Conservation (phyloP, 2,888 invertebrate genomes). For the Abrostola tripartita region DNA sequence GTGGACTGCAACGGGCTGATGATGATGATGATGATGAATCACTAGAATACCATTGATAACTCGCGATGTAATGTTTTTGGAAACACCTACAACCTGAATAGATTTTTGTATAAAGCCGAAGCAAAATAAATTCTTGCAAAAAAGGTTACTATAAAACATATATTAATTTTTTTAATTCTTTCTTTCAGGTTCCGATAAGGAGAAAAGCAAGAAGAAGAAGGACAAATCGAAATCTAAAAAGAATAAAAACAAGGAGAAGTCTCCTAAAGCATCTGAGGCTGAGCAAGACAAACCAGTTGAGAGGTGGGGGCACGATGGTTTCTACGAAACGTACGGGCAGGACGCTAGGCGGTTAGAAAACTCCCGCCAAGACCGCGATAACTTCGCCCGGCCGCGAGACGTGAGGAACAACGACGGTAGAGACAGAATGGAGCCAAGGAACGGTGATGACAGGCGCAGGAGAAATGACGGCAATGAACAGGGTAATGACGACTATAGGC, state of each 20-base stretch:
- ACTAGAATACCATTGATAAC: too few relatives aligned
- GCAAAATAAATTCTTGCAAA: too few relatives aligned
- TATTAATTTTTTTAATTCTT: slow-evolving; percentile 1
- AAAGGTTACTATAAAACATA: too few relatives aligned
- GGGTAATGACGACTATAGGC: slow-evolving; percentile 34
- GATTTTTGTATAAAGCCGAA: too few relatives aligned
- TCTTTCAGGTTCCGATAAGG: slow-evolving; percentile 65
- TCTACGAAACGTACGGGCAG: slow-evolving; percentile 81
- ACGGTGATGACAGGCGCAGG: slow-evolving; percentile 40
- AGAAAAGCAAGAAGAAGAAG: slow-evolving; percentile 68
- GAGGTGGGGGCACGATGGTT: slow-evolving; percentile 84
- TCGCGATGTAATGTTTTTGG: too few relatives aligned
- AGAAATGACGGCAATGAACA: slow-evolving; percentile 42
- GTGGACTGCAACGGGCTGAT: too few relatives aligned
- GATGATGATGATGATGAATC: too few relatives aligned
- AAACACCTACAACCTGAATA: too few relatives aligned
- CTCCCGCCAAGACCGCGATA: slow-evolving; percentile 61
- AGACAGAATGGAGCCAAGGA: slow-evolving; percentile 42
- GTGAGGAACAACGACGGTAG: slow-evolving; percentile 53
- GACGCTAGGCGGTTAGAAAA: slow-evolving; percentile 71
- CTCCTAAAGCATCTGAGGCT: slow-evolving; percentile 63
- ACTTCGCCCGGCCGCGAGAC: slow-evolving; percentile 64
- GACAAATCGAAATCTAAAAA: slow-evolving; percentile 69
- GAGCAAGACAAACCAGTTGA: slow-evolving; percentile 66
- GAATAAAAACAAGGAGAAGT: slow-evolving; percentile 61